Base-by-base conservation (phyloP, 2,888 invertebrate species). In the Bombylius discolor region DNA sequence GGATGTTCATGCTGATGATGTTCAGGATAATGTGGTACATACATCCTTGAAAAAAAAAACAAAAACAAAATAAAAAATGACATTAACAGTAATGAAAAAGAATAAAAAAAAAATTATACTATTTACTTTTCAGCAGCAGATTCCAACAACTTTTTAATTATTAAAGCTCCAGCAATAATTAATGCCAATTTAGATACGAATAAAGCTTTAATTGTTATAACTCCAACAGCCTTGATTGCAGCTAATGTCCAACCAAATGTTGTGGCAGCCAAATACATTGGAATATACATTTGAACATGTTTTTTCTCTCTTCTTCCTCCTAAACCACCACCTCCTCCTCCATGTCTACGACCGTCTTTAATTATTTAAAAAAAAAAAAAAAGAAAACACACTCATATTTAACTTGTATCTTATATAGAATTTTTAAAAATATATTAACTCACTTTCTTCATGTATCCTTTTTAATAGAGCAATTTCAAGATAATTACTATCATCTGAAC, bases 131-230 rank as follows among this genome's bases (percentile, higher is more conserved):
- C 72, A n/a, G 68, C 64, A 6, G 73, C 81, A 52, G 77, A 78
- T 58, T 82, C 83, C 67, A 84, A 79, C 12, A 83, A 67, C 64
- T 78, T 81, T 69, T 81, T 83, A 59, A 78, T 67, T 5, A 81
- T 77, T 68, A 85, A 77, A 60, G 80, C 76, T 1, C 77, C 74
- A 0, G 86, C 81, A 12, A 83, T 77, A n/a, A 84, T 62, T 12
- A 85, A 71, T 0, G 86, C 85, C 59, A 84, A 65, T 65, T 86
- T 86, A 52, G 85, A 84, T 49, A 85, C 78, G n/a, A 82, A 69
- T 61, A 85, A 76, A 0, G 87, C 82, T 67, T 87, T 86, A 9
- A 87, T 64, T 0, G 84, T 82, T 5, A 85, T 71, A 9, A 80
- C 68, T 1, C 81, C 79, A 36, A 86, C 80, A 2, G 81, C 75